A percentile compares a stretch with the other conserved stretches of the same genome.
phyloP scores from a whole-genome alignment of 2,888 invertebrate genomes.

The Magallana nippona region DNA sequence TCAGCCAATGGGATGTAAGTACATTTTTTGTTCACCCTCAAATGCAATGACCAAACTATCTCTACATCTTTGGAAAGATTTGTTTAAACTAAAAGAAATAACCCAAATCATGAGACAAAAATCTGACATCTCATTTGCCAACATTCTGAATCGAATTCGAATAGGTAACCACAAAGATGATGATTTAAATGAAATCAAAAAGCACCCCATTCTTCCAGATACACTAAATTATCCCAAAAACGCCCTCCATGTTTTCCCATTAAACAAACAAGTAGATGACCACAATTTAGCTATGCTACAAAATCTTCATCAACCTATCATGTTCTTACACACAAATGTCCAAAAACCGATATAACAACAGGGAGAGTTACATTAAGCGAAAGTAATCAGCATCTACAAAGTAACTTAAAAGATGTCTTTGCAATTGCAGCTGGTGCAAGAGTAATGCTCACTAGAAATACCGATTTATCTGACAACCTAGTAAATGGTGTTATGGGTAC shows the following conservation, averaged over 20 bases:
- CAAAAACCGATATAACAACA: not conserved
- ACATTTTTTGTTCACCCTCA: not conserved
- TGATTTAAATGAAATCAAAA: not conserved
- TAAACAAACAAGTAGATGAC: not conserved
- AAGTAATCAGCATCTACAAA: not conserved
- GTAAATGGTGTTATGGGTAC: not conserved
- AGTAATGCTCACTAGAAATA: not conserved
- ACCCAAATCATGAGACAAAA: not conserved
- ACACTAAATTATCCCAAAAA: not conserved
- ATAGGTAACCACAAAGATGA: not conserved
- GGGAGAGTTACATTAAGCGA: not conserved
- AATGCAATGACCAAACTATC: not conserved
- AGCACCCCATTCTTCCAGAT: not conserved
- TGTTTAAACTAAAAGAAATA: not conserved
- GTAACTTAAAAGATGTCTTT: not conserved
- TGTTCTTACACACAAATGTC: not conserved
- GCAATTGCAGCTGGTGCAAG: not conserved
- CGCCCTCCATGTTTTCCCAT: not conserved
- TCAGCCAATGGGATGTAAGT: not conserved
- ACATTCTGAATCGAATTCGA: not conserved
- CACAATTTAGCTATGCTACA: not conserved
- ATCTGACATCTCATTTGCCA: not conserved
- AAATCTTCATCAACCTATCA: too few relatives aligned
- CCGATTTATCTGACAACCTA: not conserved
- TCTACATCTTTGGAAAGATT: constrained; percentile 7